phyloP scores from a whole-genome alignment of 2,797 vertebrate species.

The Sternotherus odoratus region DNA sequence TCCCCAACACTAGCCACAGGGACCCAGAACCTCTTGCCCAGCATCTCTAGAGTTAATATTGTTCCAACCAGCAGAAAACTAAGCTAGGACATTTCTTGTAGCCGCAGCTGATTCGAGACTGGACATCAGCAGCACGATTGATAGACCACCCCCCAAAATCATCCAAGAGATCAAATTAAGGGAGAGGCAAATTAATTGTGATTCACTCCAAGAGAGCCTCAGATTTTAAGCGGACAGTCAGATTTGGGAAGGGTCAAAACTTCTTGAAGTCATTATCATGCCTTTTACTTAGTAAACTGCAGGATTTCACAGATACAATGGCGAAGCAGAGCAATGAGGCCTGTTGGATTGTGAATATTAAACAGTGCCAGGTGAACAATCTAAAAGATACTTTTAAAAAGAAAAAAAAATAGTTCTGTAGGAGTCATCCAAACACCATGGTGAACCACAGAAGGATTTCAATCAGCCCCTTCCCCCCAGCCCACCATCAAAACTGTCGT shows the following conservation, averaged over 20 bases:
- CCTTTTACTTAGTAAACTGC: neutral
- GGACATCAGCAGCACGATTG: neutral
- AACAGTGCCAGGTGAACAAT: neutral
- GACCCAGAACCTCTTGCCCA: neutral
- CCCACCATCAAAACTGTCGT: neutral
- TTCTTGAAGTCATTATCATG: neutral
- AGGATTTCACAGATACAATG: neutral
- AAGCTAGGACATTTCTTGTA: neutral
- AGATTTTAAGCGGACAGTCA: neutral
- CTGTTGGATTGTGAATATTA: neutral
- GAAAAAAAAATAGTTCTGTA: neutral
- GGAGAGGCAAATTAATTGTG: too few species aligned
- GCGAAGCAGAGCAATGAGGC: neutral
- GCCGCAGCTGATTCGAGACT: too few species aligned
- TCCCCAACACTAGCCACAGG: neutral
- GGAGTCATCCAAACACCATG: neutral
- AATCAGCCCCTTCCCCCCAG: neutral
- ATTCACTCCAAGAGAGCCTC: neutral
- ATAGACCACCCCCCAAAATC: neutral
- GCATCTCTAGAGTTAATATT: neutral
- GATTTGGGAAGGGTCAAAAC: neutral
- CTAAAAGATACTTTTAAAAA: neutral
- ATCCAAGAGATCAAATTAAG: too few species aligned
- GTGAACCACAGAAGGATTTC: neutral
- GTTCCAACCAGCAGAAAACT: too few species aligned